These are phyloP conservation scores for Drosophila asahinai DNA, from an alignment of 1,140 invertebrate genomes.

Conservation along the genomic window DNA sequence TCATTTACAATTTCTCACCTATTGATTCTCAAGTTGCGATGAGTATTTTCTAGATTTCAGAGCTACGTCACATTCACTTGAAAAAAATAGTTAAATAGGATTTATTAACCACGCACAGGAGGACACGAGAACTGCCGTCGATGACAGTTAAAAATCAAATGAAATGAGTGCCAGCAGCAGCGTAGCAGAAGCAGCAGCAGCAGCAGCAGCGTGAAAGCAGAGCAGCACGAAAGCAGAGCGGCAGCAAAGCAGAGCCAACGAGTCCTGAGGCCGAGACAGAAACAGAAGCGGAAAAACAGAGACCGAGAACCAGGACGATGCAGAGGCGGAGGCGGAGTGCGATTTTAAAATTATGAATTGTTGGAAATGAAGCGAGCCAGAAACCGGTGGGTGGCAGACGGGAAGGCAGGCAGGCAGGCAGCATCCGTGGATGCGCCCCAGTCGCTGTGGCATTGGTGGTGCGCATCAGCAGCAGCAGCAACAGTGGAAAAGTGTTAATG, in stretches of 20 bases:
- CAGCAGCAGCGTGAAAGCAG: constrained; percentile 11
- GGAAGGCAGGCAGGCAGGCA: neutral
- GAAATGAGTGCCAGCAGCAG: constrained; percentile 66
- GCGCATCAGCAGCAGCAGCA: constrained; percentile 59
- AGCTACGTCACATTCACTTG: constrained; percentile 8
- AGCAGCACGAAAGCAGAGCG: constrained; percentile 32
- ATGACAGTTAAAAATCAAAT: constrained; percentile 85
- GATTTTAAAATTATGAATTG: constrained; percentile 84
- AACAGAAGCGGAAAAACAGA: constrained; percentile 20
- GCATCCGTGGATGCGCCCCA: constrained; percentile 35
- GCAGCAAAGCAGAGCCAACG: constrained; percentile 27
- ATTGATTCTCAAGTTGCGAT: neutral
- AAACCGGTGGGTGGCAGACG: constrained; percentile 48
- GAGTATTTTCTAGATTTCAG: neutral
- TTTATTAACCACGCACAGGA: neutral
- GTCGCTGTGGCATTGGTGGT: constrained; percentile 53
- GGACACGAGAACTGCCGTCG: constrained; percentile 58
- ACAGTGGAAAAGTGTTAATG: constrained; percentile 34
- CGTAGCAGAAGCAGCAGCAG: constrained; percentile 32
- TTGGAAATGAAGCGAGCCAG: constrained; percentile 70
- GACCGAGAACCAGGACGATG: constrained; percentile 22
- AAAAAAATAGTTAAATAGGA: constrained; percentile 16
- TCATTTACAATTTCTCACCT: constrained; percentile 13
- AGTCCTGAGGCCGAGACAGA: constrained; percentile 49
- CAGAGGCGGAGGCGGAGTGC: constrained; percentile 36